These are phyloP conservation scores for Phaedon cochleariae DNA, from an alignment of 2,888 invertebrate species.

Conservation along the genomic window DNA sequence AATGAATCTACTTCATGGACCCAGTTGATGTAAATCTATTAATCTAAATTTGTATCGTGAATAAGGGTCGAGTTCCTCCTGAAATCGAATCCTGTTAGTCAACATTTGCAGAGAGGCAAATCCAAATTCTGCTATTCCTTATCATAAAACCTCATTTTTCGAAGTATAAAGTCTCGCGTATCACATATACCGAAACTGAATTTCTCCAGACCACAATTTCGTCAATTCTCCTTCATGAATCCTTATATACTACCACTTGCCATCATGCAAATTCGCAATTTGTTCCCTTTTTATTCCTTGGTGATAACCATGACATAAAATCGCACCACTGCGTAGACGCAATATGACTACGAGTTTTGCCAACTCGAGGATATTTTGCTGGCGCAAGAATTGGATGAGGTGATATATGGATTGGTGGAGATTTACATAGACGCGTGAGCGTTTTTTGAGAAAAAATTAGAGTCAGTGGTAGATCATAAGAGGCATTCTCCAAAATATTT, in stretches of 20 bases:
- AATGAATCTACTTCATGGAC: too few species aligned
- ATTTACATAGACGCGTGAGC: background rate
- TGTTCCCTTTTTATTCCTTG: conserved; percentile 15
- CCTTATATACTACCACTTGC: conserved; percentile 9
- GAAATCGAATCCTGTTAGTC: background rate
- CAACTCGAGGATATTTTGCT: conserved; percentile 3
- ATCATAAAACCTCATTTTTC: background rate
- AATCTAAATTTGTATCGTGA: too few species aligned
- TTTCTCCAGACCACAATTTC: conserved; percentile 2
- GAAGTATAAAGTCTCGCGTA: background rate
- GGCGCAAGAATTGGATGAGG: background rate
- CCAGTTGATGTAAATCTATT: too few species aligned
- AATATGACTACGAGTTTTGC: conserved; percentile 7
- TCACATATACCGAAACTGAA: background rate
- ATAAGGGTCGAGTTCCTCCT: too few species aligned
- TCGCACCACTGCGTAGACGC: conserved; percentile 16
- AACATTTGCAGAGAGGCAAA: background rate
- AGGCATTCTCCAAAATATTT: too few species aligned
- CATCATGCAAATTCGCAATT: conserved; percentile 26
- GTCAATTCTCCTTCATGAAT: conserved; percentile 17
- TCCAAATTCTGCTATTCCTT: background rate
- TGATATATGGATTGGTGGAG: background rate
- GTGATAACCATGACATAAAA: conserved; percentile 20
- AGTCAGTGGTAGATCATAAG: too few species aligned
- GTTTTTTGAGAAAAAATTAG: background rate